These are phyloP conservation scores for Microcebus tavaratra DNA, from an alignment of 2,113 vertebrate genomes.

Conservation along the genomic window DNA sequence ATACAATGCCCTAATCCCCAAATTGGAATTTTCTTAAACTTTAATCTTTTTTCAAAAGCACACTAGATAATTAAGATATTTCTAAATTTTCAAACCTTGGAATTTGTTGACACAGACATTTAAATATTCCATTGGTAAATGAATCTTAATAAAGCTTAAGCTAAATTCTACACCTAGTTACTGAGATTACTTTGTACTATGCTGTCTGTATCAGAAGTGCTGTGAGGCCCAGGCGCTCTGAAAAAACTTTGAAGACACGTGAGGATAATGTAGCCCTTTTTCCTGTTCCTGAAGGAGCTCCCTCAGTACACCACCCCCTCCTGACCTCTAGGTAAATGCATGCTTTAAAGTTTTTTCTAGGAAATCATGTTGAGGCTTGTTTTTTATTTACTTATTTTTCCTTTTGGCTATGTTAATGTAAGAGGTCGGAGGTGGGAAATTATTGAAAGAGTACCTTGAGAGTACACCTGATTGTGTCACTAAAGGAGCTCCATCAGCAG, in stretches of 20 bases:
- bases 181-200: slow-evolving; percentile 80
- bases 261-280: slow-evolving; percentile 80
- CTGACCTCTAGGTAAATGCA: slow-evolving; percentile 83
- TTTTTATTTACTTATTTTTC: slow-evolving; percentile 15
- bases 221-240: slow-evolving; percentile 81
- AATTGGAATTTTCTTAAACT: slow-evolving; percentile 14
- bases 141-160: slow-evolving; percentile 61
- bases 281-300: slow-evolving; percentile 82
- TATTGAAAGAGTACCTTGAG: slow-evolving; percentile 35
- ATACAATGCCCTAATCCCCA: neutral
- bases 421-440: slow-evolving; percentile 75
- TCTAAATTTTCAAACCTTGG: slow-evolving; percentile 39
- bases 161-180: slow-evolving; percentile 70
- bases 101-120: slow-evolving; percentile 65
- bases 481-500: slow-evolving; percentile 79
- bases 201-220: slow-evolving; percentile 82
- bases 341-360: slow-evolving; percentile 80
- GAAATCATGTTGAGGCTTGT: slow-evolving; percentile 73
- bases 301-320: slow-evolving; percentile 81
- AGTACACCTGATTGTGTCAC: slow-evolving; percentile 45
- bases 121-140: slow-evolving; percentile 65
- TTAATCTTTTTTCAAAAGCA: neutral
- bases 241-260: slow-evolving; percentile 78
- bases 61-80: neutral
- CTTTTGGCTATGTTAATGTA: slow-evolving; percentile 33